Percentiles rank a stretch among this genome's conserved stretches.
phyloP scores from a whole-genome alignment of 2,888 invertebrate species.

The Eilema griseolum region DNA sequence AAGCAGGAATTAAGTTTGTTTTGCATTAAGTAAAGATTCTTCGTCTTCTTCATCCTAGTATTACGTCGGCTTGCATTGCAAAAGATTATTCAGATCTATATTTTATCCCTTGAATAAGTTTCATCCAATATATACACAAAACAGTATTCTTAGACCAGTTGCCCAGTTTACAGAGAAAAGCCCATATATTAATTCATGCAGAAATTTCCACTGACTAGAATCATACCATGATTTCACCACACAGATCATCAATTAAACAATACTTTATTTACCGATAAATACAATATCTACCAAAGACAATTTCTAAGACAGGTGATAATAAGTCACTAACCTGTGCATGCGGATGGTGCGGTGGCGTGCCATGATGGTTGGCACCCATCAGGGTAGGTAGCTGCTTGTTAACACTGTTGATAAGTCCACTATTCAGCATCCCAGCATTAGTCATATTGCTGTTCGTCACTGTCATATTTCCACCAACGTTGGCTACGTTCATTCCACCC shows the following conservation, averaged over 20 bases:
- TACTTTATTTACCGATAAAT: background rate
- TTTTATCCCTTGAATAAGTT: no score
- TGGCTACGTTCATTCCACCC: slow-evolving; percentile 90
- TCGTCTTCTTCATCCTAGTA: no score
- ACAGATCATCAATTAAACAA: background rate
- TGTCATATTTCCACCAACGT: slow-evolving; percentile 91
- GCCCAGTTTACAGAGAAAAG: background rate
- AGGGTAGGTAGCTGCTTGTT: slow-evolving; percentile 91
- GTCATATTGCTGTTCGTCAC: slow-evolving; percentile 92
- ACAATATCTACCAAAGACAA: background rate
- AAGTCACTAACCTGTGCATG: slow-evolving; percentile 77
- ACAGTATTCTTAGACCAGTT: background rate
- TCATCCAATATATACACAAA: no score
- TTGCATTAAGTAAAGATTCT: no score
- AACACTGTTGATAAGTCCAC: slow-evolving; percentile 92
- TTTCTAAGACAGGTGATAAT: background rate
- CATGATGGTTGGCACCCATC: slow-evolving; percentile 88
- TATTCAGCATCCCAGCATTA: slow-evolving; percentile 90
- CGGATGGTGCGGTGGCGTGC: slow-evolving; percentile 74
- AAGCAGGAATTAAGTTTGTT: no score
- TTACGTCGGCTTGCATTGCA: no score
- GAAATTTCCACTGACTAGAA: background rate
- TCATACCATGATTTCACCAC: background rate
- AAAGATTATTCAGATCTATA: no score
- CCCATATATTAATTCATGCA: background rate